phyloP scores from a whole-genome alignment of 2,113 vertebrate species.

The Phaethornis superciliosus region DNA sequence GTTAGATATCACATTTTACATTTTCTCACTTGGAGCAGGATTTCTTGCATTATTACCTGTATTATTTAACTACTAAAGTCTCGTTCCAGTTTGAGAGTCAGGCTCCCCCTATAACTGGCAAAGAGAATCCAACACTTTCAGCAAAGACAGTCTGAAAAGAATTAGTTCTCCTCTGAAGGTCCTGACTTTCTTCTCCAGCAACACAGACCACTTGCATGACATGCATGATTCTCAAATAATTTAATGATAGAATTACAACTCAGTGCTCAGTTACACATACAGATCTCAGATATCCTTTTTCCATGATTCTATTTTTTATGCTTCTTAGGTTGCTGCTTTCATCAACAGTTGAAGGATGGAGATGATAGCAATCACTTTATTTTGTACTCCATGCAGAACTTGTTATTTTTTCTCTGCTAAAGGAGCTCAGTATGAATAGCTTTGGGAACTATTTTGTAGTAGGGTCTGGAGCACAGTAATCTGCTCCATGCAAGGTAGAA shows the following conservation, averaged over 20 bases:
- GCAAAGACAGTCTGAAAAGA: background rate
- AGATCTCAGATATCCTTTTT: background rate
- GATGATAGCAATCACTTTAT: background rate
- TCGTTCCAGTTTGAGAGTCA: background rate
- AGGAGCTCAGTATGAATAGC: background rate
- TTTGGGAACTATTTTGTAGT: background rate
- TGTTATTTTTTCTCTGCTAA: background rate
- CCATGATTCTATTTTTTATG: background rate
- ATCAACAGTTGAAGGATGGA: background rate
- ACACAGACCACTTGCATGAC: background rate
- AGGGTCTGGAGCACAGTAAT: background rate
- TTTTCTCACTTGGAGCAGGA: background rate
- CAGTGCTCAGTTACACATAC: background rate
- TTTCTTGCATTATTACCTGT: background rate
- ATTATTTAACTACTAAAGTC: background rate
- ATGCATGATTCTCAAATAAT: background rate
- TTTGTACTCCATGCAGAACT: background rate
- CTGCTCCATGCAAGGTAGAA: background rate
- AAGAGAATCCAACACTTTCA: background rate
- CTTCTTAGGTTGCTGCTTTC: background rate
- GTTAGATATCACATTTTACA: background rate
- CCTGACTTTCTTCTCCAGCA: background rate
- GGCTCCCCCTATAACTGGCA: background rate
- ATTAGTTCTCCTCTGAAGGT: background rate
- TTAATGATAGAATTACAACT: background rate